phyloP scores from a whole-genome alignment of 2,888 invertebrate genomes.

The Ferrisia virgata region DNA sequence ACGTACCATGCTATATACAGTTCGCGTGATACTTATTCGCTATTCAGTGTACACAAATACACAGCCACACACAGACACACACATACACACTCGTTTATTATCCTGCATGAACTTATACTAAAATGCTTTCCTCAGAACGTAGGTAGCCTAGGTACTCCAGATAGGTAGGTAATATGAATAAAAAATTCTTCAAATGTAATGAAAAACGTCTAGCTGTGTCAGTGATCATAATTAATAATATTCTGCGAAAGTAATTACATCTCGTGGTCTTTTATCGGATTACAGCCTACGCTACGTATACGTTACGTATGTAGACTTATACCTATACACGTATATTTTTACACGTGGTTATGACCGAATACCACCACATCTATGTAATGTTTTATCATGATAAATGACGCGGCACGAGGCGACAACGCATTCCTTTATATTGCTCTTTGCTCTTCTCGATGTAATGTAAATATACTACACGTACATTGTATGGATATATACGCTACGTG shows the following conservation, averaged over 20 bases:
- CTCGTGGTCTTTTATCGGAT: not conserved
- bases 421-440: not conserved
- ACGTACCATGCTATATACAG: not conserved
- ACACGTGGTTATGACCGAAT: not conserved
- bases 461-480: too few relatives aligned
- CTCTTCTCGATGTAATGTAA: too few relatives aligned
- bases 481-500: not conserved
- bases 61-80: too few relatives aligned
- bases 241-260: slow-evolving; percentile 15
- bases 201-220: not conserved
- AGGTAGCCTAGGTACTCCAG: too few relatives aligned
- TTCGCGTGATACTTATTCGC: not conserved
- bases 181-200: slow-evolving; percentile 16
- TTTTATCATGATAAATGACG: not conserved
- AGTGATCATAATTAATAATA: slow-evolving; percentile 9
- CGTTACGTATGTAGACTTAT: too few relatives aligned
- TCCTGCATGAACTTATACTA: not conserved
- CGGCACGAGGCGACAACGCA: not conserved
- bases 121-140: not conserved
- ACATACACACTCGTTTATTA: not conserved
- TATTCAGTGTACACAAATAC: too few relatives aligned
- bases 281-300: too few relatives aligned
- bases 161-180: too few relatives aligned
- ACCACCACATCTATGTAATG: not conserved
- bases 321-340: too few relatives aligned